Conservation (phyloP, 2,888 invertebrate genomes). For the Melolontha melolontha region DNA sequence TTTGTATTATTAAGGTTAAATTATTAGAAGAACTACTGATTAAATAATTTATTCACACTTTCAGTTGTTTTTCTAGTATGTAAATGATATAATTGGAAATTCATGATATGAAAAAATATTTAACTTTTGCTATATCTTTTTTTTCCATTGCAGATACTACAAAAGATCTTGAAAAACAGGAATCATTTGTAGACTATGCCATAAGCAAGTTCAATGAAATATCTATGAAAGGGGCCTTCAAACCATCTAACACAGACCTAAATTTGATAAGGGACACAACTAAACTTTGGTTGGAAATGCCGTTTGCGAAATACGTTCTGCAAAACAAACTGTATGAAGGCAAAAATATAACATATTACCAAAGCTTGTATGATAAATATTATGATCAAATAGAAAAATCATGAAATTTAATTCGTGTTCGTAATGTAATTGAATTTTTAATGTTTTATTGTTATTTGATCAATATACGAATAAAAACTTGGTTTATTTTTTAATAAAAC, state of each 20-base stretch:
- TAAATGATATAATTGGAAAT: too few relatives aligned
- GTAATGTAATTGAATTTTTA: not conserved
- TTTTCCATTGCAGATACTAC: slow-evolving; percentile 28
- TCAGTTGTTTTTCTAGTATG: too few relatives aligned
- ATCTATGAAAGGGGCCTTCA: not conserved
- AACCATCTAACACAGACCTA: not conserved
- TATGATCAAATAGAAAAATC: slow-evolving; percentile 42
- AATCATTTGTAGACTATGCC: slow-evolving; percentile 28
- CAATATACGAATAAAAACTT: too few relatives aligned
- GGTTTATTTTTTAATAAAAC: too few relatives aligned
- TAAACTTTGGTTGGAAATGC: slow-evolving; percentile 44
- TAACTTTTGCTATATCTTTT: not conserved
- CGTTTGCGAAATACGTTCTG: slow-evolving; percentile 39
- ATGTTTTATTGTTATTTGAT: not conserved
- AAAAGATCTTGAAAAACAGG: slow-evolving; percentile 40
- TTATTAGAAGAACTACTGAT: too few relatives aligned
- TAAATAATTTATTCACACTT: too few relatives aligned
- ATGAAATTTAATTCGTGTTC: slow-evolving; percentile 2
- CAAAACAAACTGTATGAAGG: slow-evolving; percentile 38
- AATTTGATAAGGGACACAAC: slow-evolving; percentile 11
- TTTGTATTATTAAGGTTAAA: too few relatives aligned
- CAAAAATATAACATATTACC: slow-evolving; percentile 41
- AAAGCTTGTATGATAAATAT: slow-evolving; percentile 42
- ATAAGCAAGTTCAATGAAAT: slow-evolving; percentile 38
- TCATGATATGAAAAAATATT: too few relatives aligned